phyloP scores from a whole-genome alignment of 2,888 invertebrate species.

The Drosophila merina region DNA sequence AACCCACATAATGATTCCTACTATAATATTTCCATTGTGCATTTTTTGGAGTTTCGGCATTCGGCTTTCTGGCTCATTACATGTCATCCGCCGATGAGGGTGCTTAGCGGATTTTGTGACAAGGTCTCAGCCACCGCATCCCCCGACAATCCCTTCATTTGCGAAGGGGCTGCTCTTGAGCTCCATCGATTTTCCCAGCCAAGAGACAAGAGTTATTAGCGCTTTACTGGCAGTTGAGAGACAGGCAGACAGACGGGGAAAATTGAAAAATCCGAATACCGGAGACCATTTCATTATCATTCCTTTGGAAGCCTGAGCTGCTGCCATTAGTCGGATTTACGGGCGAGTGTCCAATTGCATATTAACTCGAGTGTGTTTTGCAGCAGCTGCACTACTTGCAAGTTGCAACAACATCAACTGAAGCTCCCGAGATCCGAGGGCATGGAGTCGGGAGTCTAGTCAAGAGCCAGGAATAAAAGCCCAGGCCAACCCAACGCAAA shows the following conservation, averaged over 20 bases:
- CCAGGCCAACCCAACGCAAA: slow-evolving; percentile 23
- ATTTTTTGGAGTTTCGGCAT: slow-evolving; percentile 12
- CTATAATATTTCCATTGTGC: background rate
- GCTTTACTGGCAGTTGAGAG: slow-evolving; percentile 57
- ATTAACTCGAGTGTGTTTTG: slow-evolving; percentile 3
- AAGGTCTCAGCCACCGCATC: slow-evolving; percentile 41
- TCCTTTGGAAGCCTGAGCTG: background rate
- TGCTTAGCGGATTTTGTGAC: slow-evolving; percentile 66
- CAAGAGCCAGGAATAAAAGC: slow-evolving; percentile 5
- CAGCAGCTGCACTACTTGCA: slow-evolving; percentile 2
- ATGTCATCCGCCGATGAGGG: slow-evolving; percentile 47
- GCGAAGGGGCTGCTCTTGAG: slow-evolving; percentile 58
- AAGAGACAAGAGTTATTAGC: slow-evolving; percentile 71
- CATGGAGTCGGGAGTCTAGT: slow-evolving; percentile 18
- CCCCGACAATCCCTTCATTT: slow-evolving; percentile 65
- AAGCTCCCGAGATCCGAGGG: slow-evolving; percentile 42
- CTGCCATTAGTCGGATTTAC: slow-evolving; percentile 5
- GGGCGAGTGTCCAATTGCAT: slow-evolving; percentile 8
- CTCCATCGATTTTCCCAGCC: slow-evolving; percentile 60
- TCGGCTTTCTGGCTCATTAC: slow-evolving; percentile 44
- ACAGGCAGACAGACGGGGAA: slow-evolving; percentile 33
- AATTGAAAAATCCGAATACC: slow-evolving; percentile 9
- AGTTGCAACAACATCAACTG: slow-evolving; percentile 30
- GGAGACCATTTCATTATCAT: slow-evolving; percentile 23
- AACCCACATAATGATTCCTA: background rate